These are phyloP conservation scores for Syrista parreyssii DNA, from an alignment of 2,888 invertebrate species.

Conservation along the genomic window DNA sequence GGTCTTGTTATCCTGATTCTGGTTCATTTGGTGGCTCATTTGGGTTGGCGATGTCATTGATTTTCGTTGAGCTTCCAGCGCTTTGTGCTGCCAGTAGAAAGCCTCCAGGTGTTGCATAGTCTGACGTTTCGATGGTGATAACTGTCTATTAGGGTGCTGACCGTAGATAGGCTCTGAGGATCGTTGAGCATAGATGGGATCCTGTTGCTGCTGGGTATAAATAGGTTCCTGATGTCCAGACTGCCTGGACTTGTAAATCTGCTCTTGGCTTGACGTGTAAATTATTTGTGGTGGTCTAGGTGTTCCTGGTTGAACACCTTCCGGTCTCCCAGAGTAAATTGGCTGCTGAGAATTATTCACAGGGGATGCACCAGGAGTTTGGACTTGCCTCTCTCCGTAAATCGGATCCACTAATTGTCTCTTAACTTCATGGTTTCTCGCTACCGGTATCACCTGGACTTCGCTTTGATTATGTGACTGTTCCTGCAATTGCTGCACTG, in stretches of 20 bases:
- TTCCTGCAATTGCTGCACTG: neutral
- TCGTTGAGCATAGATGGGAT: constrained; percentile 23
- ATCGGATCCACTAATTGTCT: constrained; percentile 3
- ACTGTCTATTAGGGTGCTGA: constrained; percentile 30
- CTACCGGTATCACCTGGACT: neutral
- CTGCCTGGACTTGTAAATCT: neutral
- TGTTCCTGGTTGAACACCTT: constrained; percentile 22
- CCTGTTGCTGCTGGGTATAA: constrained; percentile 18
- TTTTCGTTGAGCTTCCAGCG: constrained; percentile 52
- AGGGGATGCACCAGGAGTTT: constrained; percentile 21
- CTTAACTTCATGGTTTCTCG: neutral
- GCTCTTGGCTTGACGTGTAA: constrained; percentile 20
- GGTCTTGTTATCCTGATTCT: constrained; percentile 15
- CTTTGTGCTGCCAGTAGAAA: constrained; percentile 61
- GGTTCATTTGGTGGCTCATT: constrained; percentile 27
- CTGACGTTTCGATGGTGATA: constrained; percentile 55
- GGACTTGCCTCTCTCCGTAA: constrained; percentile 31
- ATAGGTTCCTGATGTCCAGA: constrained; percentile 30
- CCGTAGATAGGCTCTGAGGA: constrained; percentile 38
- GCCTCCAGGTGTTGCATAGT: constrained; percentile 59
- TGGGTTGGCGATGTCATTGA: constrained; percentile 29
- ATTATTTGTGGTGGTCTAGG: constrained; percentile 11
- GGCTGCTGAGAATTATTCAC: neutral
- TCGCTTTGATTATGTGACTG: neutral
- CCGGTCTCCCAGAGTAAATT: constrained; percentile 22